phyloP scores from a whole-genome alignment of 2,888 invertebrate species.

The Microchrysa polita region DNA sequence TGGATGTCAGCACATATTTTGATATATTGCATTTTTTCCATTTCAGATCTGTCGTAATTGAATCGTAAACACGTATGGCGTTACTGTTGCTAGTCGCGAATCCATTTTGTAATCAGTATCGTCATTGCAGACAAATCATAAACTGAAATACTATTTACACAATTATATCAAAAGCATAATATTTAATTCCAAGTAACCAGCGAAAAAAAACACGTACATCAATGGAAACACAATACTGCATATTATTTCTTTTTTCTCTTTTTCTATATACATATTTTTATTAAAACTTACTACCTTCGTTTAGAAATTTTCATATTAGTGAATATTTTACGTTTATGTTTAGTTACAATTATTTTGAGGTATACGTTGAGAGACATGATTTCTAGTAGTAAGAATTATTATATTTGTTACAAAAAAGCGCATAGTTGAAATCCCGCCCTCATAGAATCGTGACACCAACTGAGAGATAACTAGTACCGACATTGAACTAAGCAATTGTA shows the following conservation, averaged over 20 bases:
- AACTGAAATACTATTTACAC: not conserved
- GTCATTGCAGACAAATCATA: constrained; percentile 14
- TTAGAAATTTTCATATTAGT: constrained; percentile 1
- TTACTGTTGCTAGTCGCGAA: constrained; percentile 40
- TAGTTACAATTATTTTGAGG: constrained; percentile 2
- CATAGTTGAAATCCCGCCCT: not conserved
- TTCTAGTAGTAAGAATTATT: not conserved
- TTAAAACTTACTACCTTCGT: too few relatives aligned
- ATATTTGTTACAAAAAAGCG: not conserved
- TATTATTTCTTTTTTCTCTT: not conserved
- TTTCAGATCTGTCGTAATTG: constrained; percentile 42
- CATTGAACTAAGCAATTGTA: too few relatives aligned
- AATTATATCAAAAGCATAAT: constrained; percentile 21
- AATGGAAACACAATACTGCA: not conserved
- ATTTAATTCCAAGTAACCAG: constrained; percentile 11
- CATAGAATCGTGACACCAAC: not conserved
- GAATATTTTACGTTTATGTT: constrained; percentile 9
- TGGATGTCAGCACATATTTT: too few relatives aligned
- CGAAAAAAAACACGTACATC: not conserved
- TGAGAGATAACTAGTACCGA: not conserved
- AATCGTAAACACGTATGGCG: constrained; percentile 21
- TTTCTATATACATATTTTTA: not conserved
- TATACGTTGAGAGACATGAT: not conserved
- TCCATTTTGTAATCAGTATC: constrained; percentile 37
- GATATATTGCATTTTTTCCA: too few relatives aligned